Evolutionary conservation across 2,888 invertebrate species (phyloP), one percentile per base, ranked within the genome.

Genomic region (Meghimatium bilineatum): DNA sequence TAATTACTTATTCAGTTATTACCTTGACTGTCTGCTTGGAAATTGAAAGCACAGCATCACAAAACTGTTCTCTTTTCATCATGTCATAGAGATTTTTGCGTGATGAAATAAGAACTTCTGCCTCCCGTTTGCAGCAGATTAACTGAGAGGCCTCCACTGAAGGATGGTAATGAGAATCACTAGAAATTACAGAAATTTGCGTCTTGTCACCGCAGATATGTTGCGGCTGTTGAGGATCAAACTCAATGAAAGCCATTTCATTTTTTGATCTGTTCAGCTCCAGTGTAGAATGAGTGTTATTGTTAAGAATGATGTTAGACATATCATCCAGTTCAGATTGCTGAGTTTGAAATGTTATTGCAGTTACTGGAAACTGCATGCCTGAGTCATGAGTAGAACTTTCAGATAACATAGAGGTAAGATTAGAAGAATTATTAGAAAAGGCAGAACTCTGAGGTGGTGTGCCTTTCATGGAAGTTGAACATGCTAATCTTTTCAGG

Each of bases 21-120:
- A 86, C 86, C 86, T 86, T 86, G n/a, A 86, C 74, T 32, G 82
- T 81, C 38, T 85, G 82, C 20, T 85, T 81, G 32, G 85, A 77
- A 14, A 84, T 86, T 44, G 85, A 85, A n/a, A 86, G 83, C 5
- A 86, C 84, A 12, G 86, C 86, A 71, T 86, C 86, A 82, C 86
- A 86, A 44, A 86, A 85, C 74, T 86, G 83, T 49, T 85, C 84
- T 74, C 81, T 80, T 44, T 85, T 86, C 86, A 86, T 86, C 86
- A 86, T 86, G 72, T 74, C 71, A 36, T 86, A 84, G 44, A 86
- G 85, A 80, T 84, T 81, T 67, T 86, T 71, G 32, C 78, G 71
- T 14, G 83, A 78, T 32, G 78, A 75, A 32, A 67, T 49, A 20
- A 82, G 34, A 12, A 76, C 63, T 52, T 82, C 82, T 52, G 56